Conservation (phyloP, 2,113 vertebrate species). For the Phylloscopus trochilus region DNA sequence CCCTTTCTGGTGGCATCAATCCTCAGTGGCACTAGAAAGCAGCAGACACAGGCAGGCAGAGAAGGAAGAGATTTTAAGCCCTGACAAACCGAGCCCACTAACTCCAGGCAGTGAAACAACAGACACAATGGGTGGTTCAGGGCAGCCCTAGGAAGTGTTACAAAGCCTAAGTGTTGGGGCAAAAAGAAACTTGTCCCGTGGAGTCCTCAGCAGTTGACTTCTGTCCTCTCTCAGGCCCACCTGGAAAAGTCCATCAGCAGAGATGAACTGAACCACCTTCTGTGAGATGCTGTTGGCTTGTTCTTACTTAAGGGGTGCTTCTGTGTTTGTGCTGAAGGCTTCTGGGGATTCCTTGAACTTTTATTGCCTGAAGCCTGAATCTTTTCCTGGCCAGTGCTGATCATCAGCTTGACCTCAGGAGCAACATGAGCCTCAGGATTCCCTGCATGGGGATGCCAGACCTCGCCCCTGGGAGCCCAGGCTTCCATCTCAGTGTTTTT, state of each 20-base stretch:
- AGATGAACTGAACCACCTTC: neutral
- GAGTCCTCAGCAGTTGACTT: constrained; percentile 7
- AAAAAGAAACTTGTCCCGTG: neutral
- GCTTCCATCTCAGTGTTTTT: neutral
- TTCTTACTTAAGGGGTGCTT: neutral
- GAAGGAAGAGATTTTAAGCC: neutral
- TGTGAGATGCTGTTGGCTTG: neutral
- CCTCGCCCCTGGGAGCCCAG: neutral
- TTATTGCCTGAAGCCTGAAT: constrained; percentile 2
- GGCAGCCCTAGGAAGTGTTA: neutral
- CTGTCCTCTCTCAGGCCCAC: neutral
- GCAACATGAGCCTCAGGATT: neutral
- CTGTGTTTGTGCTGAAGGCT: neutral
- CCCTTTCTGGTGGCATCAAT: neutral
- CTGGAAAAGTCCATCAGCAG: neutral
- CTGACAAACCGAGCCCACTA: neutral
- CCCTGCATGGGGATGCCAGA: neutral
- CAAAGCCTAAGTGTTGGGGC: neutral
- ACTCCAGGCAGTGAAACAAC: neutral
- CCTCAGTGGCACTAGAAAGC: neutral
- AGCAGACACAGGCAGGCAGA: neutral
- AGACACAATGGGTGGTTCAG: neutral
- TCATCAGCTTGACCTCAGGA: constrained; percentile 20
- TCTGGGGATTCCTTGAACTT: constrained; percentile 19
- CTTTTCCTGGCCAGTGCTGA: neutral